Base-by-base conservation (phyloP, 2,888 invertebrate species). In the Standfussiana lucernea region DNA sequence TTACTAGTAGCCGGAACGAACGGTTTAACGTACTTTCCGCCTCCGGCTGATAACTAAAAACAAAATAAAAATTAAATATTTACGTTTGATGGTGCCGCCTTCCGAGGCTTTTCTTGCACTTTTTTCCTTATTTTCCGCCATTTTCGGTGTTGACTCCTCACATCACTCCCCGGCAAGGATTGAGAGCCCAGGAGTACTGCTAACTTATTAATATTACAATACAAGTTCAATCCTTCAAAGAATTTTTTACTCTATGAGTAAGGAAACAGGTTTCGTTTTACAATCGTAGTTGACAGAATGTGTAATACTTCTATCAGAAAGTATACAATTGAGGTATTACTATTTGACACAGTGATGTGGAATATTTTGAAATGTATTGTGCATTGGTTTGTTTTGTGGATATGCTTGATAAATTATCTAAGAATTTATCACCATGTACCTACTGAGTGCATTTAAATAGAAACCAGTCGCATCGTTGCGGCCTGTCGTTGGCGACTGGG, bases 41-140 rank as follows among this genome's bases (percentile, higher is more conserved):
- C n/a, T n/a, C n/a, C n/a, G n/a, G 2, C 11, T 61, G 7, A 18
- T 1, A 42, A 37, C 1, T 24, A 72, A 50, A 40, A 47, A 45
- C 0, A n/a, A 32, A 56, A 42, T 13, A 42, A 69, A 72, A 67
- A 13, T 24, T 24, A 21, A 37, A 69, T 75, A 89, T 81, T 89
- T 86, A 91, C 91, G 79, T 87, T 90, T 90, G 1, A 65, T 59
- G 8, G 83, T 72, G 10, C 70, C 45, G 69, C 81, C 87, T 21
- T 86, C 88, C 5, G 82, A 62, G 65, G 78, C 73, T 80, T 88
- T 86, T 61, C 86, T 83, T 40, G 77, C 70, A 74, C 77, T 66
- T 85, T 86, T 84, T 62, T 85, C 82, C 74, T 81, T 84, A 75
- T 77, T 67, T 56, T 80, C 82, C 24, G 66, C n/a, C 71, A 75